Evolutionary conservation across 2,113 vertebrate species (phyloP).

Genomic region (Ia io): DNA sequence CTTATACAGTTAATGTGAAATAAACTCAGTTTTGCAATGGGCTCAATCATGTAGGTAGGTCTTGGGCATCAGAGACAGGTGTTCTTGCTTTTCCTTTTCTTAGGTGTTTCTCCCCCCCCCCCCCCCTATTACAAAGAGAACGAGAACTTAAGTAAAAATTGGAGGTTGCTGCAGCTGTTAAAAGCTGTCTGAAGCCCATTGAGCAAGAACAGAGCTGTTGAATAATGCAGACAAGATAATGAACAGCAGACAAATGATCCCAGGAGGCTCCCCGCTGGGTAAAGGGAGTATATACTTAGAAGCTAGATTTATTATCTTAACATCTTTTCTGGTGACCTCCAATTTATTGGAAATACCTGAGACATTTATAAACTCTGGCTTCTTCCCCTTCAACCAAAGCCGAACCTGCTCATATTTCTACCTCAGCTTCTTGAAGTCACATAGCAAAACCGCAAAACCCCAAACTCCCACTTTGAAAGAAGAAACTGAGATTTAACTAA

Average conservation of each 20-base stretch:
- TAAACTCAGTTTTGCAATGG: slow-evolving; percentile 40
- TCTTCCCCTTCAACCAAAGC: slow-evolving; percentile 59
- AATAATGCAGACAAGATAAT: slow-evolving; percentile 89
- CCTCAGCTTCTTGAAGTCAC: background rate
- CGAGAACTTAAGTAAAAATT: slow-evolving; percentile 80
- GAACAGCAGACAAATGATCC: slow-evolving; percentile 84
- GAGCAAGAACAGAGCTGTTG: slow-evolving; percentile 85
- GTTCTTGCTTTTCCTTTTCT: slow-evolving; percentile 50
- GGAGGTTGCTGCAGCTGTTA: slow-evolving; percentile 84
- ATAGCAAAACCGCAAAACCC: background rate
- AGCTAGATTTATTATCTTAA: slow-evolving; percentile 87
- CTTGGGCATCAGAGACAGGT: slow-evolving; percentile 56
- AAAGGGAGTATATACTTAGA: slow-evolving; percentile 82
- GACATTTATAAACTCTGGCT: slow-evolving; percentile 80
- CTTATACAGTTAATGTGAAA: background rate
- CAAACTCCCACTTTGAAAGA: slow-evolving; percentile 4
- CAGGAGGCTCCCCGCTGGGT: slow-evolving; percentile 76
- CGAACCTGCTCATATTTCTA: slow-evolving; percentile 15
- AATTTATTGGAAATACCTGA: slow-evolving; percentile 85
- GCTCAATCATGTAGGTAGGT: slow-evolving; percentile 55
- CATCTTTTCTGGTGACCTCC: slow-evolving; percentile 86
- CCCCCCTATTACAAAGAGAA: slow-evolving; percentile 60
- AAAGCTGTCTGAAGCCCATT: slow-evolving; percentile 86
- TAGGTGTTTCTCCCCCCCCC: background rate
- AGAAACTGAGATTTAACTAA: slow-evolving; percentile 16